Evolutionary conservation across 2,888 invertebrate species (phyloP), one percentile per base, ranked within the genome.

Genomic region (Tetranychus piercei): DNA sequence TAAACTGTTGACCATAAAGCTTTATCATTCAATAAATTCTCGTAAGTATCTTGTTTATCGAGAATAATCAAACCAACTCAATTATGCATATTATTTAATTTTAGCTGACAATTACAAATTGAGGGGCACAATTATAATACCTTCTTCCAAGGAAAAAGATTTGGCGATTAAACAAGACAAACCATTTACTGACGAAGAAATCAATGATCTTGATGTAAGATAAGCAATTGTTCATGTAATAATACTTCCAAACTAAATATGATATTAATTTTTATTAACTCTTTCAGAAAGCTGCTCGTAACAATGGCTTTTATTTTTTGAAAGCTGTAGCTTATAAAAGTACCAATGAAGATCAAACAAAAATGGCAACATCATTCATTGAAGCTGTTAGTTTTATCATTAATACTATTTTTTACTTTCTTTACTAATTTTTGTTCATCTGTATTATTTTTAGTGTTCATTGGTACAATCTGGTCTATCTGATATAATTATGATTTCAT

Each of bases 401-500:
- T 18, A 55, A 67, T n/a, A n/a, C 34, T 6, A 69, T 23, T 2
- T 5, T 15, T 74, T 71, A 76, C 76, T 76, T 76, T 69, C 64
- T 74, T 73, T 70, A 75, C 75, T 76, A 65, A 74, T 76, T 74
- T 74, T 73, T 18, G 71, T 34, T 65, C 69, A 44, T 69, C 23
- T 34, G 44, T 69, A 22, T 71, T 69, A 73, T 44, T 34, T 81
- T 22, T 79, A 88, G 88, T 89, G 89, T 82, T 86, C 88, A 77
- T 84, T 93, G 77, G 84, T 90, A 64, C 89, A 89, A 78, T 88
- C 89, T 71, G 87, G 88, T 74, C 83, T 94, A 18, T 88, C 88
- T 77, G 93, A 94, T 81, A 85, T 88, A 43, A 83, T 94, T 23
- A 90, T 89, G 80, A 84, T 92, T 23, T 90, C 91, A 81, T 84